These are phyloP conservation scores for Oedothorax gibbosus DNA, from an alignment of 1,140 invertebrate species.

Conservation along the genomic window DNA sequence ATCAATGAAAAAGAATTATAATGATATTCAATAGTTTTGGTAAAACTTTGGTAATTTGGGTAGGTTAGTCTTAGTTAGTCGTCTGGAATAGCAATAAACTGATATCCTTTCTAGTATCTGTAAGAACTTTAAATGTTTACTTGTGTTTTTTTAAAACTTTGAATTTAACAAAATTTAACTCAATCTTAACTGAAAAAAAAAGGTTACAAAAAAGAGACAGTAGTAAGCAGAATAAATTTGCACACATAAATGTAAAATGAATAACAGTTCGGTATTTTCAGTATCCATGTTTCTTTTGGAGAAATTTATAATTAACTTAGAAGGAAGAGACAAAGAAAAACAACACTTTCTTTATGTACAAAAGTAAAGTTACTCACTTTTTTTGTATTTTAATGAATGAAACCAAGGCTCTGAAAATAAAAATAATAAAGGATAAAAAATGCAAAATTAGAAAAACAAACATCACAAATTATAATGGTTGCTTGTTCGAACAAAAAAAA, in stretches of 20 bases:
- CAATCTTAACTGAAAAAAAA: no score
- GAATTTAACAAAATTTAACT: no score
- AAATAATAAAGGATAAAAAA: slow-evolving; percentile 26
- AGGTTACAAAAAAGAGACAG: no score
- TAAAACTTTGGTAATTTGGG: no score
- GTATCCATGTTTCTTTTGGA: slow-evolving; percentile 16
- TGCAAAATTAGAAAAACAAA: background rate
- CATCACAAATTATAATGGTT: background rate
- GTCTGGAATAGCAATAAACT: no score
- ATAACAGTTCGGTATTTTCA: slow-evolving; percentile 22
- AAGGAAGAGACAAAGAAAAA: slow-evolving; percentile 1
- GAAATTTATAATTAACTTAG: slow-evolving; percentile 29
- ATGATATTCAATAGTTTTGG: no score
- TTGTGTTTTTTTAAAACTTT: no score
- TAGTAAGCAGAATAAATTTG: no score
- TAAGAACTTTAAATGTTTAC: no score
- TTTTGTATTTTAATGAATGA: slow-evolving; percentile 25
- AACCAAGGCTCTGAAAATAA: slow-evolving; percentile 34
- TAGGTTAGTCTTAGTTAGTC: no score
- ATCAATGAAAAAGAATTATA: no score
- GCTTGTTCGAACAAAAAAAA: slow-evolving; percentile 36
- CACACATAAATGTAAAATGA: background rate
- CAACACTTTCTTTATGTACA: background rate
- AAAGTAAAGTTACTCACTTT: background rate
- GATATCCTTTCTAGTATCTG: no score